A percentile compares a stretch with the other conserved stretches of the same genome.
phyloP scores from a whole-genome alignment of 2,888 invertebrate genomes.

The Salpingus planirostris region DNA sequence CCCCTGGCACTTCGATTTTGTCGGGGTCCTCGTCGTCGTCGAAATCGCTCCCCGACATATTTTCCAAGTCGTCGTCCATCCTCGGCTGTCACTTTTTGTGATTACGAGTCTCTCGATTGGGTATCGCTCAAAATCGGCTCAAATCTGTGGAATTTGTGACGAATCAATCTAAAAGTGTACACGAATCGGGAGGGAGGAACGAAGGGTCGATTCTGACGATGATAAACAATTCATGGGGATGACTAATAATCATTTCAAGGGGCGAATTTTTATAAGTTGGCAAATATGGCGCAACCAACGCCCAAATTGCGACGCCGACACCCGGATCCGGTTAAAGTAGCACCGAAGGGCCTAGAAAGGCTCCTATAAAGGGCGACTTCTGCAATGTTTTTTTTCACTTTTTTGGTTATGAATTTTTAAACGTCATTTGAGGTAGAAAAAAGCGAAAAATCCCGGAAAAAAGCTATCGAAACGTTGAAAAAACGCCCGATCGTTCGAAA shows the following conservation, averaged over 20 bases:
- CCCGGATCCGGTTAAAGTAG: conserved; percentile 35
- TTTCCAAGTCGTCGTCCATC: conserved; percentile 43
- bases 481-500: conserved; percentile 14
- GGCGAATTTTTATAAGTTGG: conserved; percentile 29
- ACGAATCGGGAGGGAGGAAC: too few relatives aligned
- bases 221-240: conserved; percentile 21
- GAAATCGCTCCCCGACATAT: conserved; percentile 60
- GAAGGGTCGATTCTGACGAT: too few relatives aligned
- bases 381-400: conserved; percentile 23
- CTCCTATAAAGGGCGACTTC: too few relatives aligned
- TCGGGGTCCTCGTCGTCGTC: conserved; percentile 87
- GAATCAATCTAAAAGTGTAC: too few relatives aligned
- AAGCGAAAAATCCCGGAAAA: conserved; percentile 15
- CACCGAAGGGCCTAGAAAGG: too few relatives aligned
- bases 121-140: conserved; percentile 3
- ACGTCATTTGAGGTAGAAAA: too few relatives aligned
- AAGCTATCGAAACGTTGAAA: conserved; percentile 13
- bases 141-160: background rate
- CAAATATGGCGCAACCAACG: conserved; percentile 42
- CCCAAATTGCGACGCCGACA: too few relatives aligned
- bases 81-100: too few relatives aligned
- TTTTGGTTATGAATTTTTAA: conserved; percentile 45
- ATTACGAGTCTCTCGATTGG: too few relatives aligned
- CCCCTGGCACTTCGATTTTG: conserved; percentile 87
- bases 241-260: conserved; percentile 16